Evolutionary conservation across 2,113 vertebrate genomes (phyloP), one percentile per base, ranked within the genome.

Genomic region (Brachirus orientalis): DNA sequence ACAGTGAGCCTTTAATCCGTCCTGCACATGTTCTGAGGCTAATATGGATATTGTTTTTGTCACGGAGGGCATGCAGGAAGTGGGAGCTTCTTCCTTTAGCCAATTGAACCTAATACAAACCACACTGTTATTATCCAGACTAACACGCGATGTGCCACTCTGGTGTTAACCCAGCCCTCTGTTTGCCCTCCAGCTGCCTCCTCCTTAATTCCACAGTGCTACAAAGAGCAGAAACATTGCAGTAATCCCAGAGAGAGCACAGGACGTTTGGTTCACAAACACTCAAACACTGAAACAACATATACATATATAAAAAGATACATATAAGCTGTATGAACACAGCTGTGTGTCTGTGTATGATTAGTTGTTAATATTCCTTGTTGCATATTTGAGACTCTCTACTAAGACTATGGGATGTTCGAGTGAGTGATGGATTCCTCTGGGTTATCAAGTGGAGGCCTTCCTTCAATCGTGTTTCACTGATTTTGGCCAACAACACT

Each of bases 101-200:
- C 62, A 47, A 74, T 77, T 77, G 78, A 86, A 81, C 71, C 77
- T 65, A 72, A 78, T 75, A 85, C 76, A 69, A 80, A 77, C 84
- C 82, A 50, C 72, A 75, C 66, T 60, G 66, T 83, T 85, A 75
- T 80, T 84, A 78, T 78, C 67, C 70, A 44, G n/a, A 73, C 78
- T 75, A 72, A 77, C 75, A 80, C 40, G 76, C 78, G 47, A 66
- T 57, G 83, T 82, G 79, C 71, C 84, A 69, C 74, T 48, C 55
- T 81, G 36, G 63, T 60, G 79, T 74, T 73, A 75, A 56, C 64
- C 73, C 33, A 46, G 43, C 59, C 41, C 9, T 3, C 68, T 13
- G 35, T 33, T 46, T 10, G 16, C 59, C 51, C 50, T 13, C 18
- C 33, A 3, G n/a, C 58, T 51, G 16, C 37, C 48, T 50, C 72